These are phyloP conservation scores for Nettapus auritus DNA, from an alignment of 2,113 vertebrate genomes.

Conservation along the genomic window DNA sequence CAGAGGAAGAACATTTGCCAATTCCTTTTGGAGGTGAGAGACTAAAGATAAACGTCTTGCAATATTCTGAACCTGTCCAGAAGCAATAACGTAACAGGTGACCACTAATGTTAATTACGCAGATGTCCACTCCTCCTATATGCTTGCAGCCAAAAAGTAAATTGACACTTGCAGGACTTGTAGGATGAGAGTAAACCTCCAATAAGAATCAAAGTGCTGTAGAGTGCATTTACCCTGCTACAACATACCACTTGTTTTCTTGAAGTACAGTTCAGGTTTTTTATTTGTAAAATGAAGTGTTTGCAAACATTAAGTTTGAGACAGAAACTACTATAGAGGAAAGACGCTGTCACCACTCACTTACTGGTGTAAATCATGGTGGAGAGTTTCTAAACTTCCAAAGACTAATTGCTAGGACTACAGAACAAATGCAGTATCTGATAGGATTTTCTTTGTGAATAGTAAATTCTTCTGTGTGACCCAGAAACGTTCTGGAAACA, in stretches of 20 bases:
- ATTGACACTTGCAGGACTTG: background rate
- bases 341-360: background rate
- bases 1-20: conserved; percentile 88
- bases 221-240: background rate
- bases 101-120: background rate
- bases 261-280: background rate
- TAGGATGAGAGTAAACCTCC: background rate
- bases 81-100: background rate
- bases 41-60: background rate
- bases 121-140: background rate
- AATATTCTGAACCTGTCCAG: background rate
- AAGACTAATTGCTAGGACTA: background rate
- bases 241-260: background rate
- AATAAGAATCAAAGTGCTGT: background rate
- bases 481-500: background rate
- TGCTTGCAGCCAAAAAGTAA: conserved; percentile 10
- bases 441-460: background rate
- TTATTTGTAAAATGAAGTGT: background rate
- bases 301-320: background rate
- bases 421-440: background rate
- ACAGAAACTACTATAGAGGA: background rate
- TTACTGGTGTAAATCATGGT: background rate
- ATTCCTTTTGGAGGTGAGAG: conserved; percentile 85
- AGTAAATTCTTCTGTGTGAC: background rate
- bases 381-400: background rate